phyloP scores from a whole-genome alignment of 1,140 invertebrate species.

The Megalopta genalis region DNA sequence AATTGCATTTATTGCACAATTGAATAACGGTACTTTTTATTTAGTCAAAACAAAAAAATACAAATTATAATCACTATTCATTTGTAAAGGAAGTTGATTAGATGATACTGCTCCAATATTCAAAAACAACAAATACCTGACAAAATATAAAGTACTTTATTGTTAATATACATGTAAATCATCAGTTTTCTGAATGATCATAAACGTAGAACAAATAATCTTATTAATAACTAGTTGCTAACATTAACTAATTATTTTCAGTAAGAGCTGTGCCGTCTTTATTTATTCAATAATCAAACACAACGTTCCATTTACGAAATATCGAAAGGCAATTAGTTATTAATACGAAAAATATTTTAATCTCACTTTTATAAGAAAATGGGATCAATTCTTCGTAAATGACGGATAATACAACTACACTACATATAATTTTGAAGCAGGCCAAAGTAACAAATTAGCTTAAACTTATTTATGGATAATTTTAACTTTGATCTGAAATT shows the following conservation, averaged over 20 bases:
- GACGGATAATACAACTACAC: slow-evolving; percentile 57
- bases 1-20: slow-evolving; percentile 16
- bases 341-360: slow-evolving; percentile 50
- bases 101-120: not conserved
- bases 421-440: slow-evolving; percentile 52
- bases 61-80: not conserved
- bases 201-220: slow-evolving; percentile 41
- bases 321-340: slow-evolving; percentile 46
- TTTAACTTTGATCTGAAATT: slow-evolving; percentile 54
- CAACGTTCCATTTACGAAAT: slow-evolving; percentile 50
- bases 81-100: not conserved
- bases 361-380: slow-evolving; percentile 54
- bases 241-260: slow-evolving; percentile 48
- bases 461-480: slow-evolving; percentile 52
- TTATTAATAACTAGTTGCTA: slow-evolving; percentile 53
- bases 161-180: slow-evolving; percentile 36
- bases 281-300: slow-evolving; percentile 49
- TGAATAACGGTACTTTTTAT: slow-evolving; percentile 56
- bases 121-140: slow-evolving; percentile 7
- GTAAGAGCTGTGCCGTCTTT: slow-evolving; percentile 48
- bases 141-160: slow-evolving; percentile 59
- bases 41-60: slow-evolving; percentile 33
- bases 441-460: slow-evolving; percentile 56
- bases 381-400: slow-evolving; percentile 53
- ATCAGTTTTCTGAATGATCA: slow-evolving; percentile 40